Conservation (phyloP, 2,113 vertebrate species). For the Ellobius talpinus region DNA sequence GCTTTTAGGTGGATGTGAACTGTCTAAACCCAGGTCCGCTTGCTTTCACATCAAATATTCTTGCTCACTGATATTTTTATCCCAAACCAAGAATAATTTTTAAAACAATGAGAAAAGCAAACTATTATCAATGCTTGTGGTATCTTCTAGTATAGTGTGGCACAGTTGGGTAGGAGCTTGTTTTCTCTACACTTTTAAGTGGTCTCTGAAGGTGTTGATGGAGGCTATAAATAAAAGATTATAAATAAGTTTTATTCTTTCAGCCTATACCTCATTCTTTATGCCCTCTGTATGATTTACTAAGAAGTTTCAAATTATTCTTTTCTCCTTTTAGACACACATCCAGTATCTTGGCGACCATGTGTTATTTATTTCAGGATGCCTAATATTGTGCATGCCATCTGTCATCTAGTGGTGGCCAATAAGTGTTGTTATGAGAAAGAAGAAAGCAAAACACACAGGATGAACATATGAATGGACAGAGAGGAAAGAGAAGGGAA, state of each 20-base stretch:
- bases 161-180: not conserved
- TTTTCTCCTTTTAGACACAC: constrained; percentile 20
- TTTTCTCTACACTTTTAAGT: not conserved
- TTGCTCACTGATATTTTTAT: not conserved
- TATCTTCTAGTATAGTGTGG: not conserved
- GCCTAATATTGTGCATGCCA: constrained; percentile 49
- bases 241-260: not conserved
- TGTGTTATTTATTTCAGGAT: constrained; percentile 62
- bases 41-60: not conserved
- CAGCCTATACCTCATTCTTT: not conserved
- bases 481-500: not conserved
- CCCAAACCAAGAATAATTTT: not conserved
- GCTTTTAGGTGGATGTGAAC: not conserved
- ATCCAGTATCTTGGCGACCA: constrained; percentile 29
- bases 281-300: not conserved
- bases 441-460: not conserved
- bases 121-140: not conserved
- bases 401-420: constrained; percentile 28
- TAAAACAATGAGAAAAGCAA: not conserved
- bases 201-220: not conserved
- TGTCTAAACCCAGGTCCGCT: too few species aligned
- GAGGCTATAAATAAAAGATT: not conserved
- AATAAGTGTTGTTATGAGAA: constrained; percentile 44
- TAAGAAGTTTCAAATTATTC: not conserved
- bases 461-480: not conserved